Evolutionary conservation across 2,113 vertebrate genomes (phyloP), one percentile per base, ranked within the genome.

Genomic region (Tichodroma muraria): DNA sequence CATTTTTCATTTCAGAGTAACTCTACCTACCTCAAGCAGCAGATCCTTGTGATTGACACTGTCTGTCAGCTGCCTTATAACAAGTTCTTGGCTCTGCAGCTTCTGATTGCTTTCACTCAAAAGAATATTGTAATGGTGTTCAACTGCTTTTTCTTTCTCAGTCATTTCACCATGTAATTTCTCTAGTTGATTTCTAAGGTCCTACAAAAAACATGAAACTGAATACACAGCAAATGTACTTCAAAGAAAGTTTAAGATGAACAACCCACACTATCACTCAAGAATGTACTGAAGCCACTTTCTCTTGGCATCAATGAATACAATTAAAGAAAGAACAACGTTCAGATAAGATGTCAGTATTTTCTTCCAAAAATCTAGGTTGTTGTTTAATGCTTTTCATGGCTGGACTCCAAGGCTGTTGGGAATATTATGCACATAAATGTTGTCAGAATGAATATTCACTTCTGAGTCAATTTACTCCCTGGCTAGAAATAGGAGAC

Each of bases 121-220:
- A 85, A 98, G 96, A 71, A 96, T 96, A 86, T 97, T 95, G 89
- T 98, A 98, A 95, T 96, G 98, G 80, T 98, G 98, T 95, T 99
- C 98, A 80, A 97, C 87, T 75, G 97, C 95, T 85, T 96, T 97
- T 95, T 99, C 98, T 84, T 97, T 98, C 65, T 99, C 98, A 40
- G 95, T 95, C 53, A 99, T 97, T 96, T 99, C 98, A 38, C 96
- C 97, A 4, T 95, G 97, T 91, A 98, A 97, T 97, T 99, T 99
- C 97, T 99, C 99, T 31, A 99, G 96, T 89, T 99, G 98, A 96
- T 99, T 99, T 96, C 98, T 98, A 70, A 99, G 98, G 93, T 99
- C 99, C 99, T 98, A 93, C 24, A 40, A 71, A 72, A 73, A 59
- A 94, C 70, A 23, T 0, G 16, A 93, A 95, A 90, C 45, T 22